A percentile compares a stretch with the other conserved stretches of the same genome.
Evolutionary conservation across 2,797 vertebrate species (phyloP).

Genomic region (Calcarius lapponicus): DNA sequence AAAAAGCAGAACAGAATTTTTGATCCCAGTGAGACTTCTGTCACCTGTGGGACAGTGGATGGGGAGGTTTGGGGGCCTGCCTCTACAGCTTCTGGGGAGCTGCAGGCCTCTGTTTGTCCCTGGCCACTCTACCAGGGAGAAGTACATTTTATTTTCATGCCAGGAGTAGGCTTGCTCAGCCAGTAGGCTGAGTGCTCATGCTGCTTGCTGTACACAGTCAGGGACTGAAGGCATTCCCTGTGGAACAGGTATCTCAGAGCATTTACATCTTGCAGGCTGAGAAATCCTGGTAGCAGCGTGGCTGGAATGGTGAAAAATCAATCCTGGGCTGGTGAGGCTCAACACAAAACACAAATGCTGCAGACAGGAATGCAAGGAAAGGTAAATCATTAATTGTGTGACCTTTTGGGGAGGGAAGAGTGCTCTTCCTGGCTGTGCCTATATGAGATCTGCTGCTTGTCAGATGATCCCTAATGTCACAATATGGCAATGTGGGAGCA

Average conservation of each 20-base stretch:
- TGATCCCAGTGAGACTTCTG: background rate
- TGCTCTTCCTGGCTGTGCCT: background rate
- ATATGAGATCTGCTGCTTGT: background rate
- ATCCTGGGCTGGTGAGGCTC: background rate
- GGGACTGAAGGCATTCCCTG: background rate
- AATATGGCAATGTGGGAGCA: background rate
- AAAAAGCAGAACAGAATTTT: background rate
- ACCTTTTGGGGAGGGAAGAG: background rate
- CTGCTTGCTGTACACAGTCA: background rate
- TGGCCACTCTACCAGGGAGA: background rate
- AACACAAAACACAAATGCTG: rapidly evolving
- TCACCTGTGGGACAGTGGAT: background rate
- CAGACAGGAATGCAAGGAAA: background rate
- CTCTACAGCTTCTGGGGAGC: background rate
- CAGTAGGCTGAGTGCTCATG: background rate
- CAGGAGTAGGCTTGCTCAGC: background rate
- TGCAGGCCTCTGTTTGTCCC: background rate
- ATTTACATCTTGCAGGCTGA: background rate
- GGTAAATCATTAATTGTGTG: background rate
- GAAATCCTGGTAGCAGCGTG: background rate
- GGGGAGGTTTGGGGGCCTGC: background rate
- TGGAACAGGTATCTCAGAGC: background rate
- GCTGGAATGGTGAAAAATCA: background rate
- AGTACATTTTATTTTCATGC: background rate
- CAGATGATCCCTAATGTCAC: background rate